A percentile compares a stretch with the other conserved stretches of the same genome.
These are phyloP conservation scores for Ciconia stormi DNA, from an alignment of 2,113 vertebrate species.

Conservation along the genomic window DNA sequence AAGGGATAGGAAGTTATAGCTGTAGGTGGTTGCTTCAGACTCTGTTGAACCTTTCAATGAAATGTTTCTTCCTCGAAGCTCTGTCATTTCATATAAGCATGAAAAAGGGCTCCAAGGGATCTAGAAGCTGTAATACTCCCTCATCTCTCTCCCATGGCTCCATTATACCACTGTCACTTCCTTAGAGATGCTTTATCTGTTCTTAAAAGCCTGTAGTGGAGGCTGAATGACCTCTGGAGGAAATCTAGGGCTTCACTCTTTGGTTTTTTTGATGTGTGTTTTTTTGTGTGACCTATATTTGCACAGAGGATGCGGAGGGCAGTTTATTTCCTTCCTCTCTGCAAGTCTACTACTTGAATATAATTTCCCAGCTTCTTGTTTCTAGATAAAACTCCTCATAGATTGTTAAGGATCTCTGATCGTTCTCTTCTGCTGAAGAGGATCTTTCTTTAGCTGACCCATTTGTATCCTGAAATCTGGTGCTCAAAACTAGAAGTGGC, in stretches of 20 bases:
- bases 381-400: not conserved
- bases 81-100: not conserved
- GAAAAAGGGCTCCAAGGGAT: slow-evolving; percentile 7
- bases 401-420: not conserved
- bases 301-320: not conserved
- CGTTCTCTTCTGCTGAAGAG: not conserved
- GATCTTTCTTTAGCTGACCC: not conserved
- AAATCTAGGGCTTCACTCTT: not conserved
- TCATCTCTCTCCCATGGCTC: not conserved
- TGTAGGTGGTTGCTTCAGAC: slow-evolving; percentile 18
- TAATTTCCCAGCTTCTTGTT: not conserved
- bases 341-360: not conserved
- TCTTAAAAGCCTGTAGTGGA: not conserved
- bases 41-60: not conserved
- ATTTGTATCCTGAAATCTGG: not conserved
- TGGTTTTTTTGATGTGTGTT: not conserved
- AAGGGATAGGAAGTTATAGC: not conserved
- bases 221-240: not conserved
- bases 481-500: not conserved
- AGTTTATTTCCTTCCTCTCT: not conserved
- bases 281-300: not conserved
- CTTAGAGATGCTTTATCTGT: not conserved
- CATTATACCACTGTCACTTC: not conserved
- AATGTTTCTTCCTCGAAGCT: not conserved
- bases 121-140: slow-evolving; percentile 5